phyloP scores from a whole-genome alignment of 2,888 invertebrate genomes.

The Adelognathus sp. region DNA sequence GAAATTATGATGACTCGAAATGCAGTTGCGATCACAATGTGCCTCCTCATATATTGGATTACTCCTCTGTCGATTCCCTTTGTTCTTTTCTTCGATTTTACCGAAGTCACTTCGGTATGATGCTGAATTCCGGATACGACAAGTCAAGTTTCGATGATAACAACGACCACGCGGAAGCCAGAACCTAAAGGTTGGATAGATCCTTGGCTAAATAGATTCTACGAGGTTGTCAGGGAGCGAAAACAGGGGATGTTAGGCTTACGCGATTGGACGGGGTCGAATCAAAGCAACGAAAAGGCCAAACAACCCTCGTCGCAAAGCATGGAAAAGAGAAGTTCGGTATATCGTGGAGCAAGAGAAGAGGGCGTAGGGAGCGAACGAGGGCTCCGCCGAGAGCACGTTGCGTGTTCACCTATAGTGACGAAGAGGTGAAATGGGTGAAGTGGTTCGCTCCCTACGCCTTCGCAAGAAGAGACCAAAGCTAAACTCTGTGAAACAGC shows the following conservation, averaged over 20 bases:
- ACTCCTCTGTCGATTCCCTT: too few relatives aligned
- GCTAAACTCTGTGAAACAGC: slow-evolving; percentile 28
- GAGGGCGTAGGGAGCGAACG: background rate
- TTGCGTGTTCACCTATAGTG: slow-evolving; percentile 46
- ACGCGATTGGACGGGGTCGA: slow-evolving; percentile 5
- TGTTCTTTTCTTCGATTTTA: background rate
- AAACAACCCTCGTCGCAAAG: slow-evolving; percentile 33
- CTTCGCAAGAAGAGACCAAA: slow-evolving; percentile 22
- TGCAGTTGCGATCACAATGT: too few relatives aligned
- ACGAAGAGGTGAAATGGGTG: slow-evolving; percentile 55
- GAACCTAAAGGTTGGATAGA: slow-evolving; percentile 31
- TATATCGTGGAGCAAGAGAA: slow-evolving; percentile 11
- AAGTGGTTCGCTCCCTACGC: slow-evolving; percentile 14
- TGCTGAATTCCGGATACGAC: background rate
- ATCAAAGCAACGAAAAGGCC: slow-evolving; percentile 19
- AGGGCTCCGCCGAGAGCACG: background rate
- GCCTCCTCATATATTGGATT: too few relatives aligned
- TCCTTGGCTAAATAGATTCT: slow-evolving; percentile 54
- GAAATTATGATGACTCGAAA: too few relatives aligned
- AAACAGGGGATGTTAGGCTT: slow-evolving; percentile 5
- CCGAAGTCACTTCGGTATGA: background rate
- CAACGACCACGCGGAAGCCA: background rate
- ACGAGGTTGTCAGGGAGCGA: background rate
- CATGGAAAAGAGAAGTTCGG: slow-evolving; percentile 24
- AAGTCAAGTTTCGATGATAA: background rate